These are phyloP conservation scores for Pogonocherus hispidulus DNA, from an alignment of 2,888 invertebrate genomes.

Conservation along the genomic window DNA sequence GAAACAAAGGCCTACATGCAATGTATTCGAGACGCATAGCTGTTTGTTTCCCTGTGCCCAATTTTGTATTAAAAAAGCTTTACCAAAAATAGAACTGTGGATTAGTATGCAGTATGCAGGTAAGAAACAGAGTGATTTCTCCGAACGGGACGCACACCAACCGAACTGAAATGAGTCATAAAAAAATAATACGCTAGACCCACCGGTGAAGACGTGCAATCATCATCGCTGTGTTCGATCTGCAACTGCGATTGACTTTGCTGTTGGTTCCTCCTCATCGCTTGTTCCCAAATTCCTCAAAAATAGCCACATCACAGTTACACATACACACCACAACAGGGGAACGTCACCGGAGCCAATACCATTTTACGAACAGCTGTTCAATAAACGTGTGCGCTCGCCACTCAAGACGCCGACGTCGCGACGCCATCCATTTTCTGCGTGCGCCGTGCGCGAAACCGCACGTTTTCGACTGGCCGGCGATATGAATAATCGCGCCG, in stretches of 20 bases:
- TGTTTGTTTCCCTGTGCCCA: not conserved
- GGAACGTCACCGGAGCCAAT: conserved; percentile 34
- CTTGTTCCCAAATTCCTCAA: conserved; percentile 35
- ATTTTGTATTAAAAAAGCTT: not conserved
- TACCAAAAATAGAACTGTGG: conserved; percentile 1
- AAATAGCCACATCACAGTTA: conserved; percentile 35
- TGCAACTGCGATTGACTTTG: conserved; percentile 62
- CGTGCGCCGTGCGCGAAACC: conserved; percentile 37
- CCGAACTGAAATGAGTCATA: conserved; percentile 35
- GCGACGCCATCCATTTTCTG: conserved; percentile 53
- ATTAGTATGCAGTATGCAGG: conserved; percentile 11
- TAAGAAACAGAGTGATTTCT: conserved; percentile 5
- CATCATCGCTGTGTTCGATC: conserved; percentile 70
- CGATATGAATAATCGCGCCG: not conserved
- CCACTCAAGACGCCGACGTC: conserved; percentile 58
- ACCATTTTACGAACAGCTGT: conserved; percentile 56
- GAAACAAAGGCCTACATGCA: conserved; percentile 15
- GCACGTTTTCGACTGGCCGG: conserved; percentile 10
- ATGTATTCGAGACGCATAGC: not conserved
- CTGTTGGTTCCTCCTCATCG: conserved; percentile 61
- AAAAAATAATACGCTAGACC: conserved; percentile 50
- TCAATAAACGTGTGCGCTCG: conserved; percentile 51
- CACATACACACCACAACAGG: conserved; percentile 32
- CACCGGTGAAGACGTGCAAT: conserved; percentile 71
- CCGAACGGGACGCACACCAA: not conserved